Conservation (phyloP, 1,140 invertebrate genomes). For the Dinoponera quadriceps region DNA sequence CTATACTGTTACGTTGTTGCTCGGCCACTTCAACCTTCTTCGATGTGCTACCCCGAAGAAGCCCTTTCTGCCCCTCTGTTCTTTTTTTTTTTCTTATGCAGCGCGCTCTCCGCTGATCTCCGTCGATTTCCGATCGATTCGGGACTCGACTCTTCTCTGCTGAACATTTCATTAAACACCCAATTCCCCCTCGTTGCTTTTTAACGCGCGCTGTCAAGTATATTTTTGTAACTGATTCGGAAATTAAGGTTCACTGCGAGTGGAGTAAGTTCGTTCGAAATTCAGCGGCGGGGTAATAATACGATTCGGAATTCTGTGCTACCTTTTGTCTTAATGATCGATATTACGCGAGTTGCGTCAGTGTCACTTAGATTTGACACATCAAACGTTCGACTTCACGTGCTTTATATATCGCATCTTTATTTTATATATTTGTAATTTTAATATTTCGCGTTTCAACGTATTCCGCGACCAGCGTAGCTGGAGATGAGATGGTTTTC, state of each 20-base stretch:
- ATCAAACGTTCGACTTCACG: neutral
- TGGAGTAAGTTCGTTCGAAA: neutral
- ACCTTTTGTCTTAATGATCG: neutral
- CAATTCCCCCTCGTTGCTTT: constrained; percentile 16
- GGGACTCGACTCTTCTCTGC: neutral
- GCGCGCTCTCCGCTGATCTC: neutral
- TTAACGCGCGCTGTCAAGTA: neutral
- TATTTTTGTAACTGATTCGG: neutral
- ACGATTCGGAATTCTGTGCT: neutral
- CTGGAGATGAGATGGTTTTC: no score
- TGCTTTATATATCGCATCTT: no score
- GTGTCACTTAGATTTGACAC: neutral
- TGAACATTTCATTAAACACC: constrained; percentile 21
- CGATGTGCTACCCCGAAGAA: neutral
- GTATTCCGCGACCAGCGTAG: neutral
- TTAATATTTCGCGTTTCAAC: neutral
- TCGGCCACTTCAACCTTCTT: neutral
- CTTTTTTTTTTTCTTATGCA: neutral
- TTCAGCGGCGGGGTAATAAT: neutral
- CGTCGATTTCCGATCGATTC: constrained; percentile 16
- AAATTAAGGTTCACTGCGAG: neutral
- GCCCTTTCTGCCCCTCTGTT: neutral
- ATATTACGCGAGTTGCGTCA: neutral
- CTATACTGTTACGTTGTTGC: neutral
- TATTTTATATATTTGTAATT: neutral